Base-by-base conservation (phyloP, 2,797 vertebrate genomes). In the Pteropus rufus region DNA sequence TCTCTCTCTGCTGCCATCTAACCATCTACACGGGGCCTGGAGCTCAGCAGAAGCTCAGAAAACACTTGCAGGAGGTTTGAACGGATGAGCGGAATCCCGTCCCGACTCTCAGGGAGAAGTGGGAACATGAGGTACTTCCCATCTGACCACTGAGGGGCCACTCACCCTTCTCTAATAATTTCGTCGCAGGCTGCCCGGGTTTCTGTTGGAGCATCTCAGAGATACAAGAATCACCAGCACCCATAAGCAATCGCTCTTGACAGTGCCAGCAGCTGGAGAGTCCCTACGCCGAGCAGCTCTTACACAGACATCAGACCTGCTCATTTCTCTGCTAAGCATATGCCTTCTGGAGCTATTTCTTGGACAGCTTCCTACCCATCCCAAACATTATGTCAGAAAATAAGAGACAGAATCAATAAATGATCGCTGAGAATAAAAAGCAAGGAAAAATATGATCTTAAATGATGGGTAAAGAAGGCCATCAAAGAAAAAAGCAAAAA, bases 361-460 rank as follows among this genome's bases (percentile, higher is more conserved):
- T 46, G n/a, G n/a, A 44, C 19, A 2, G 2, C 73, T 39, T 79
- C 79, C 76, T 49, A 75, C 15, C 62, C 54, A 24, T 44, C 49
- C 70, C 72, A 64, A 84, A 82, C 7, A 21, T 46, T 29, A 21
- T 10, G 44, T 79, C 34, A 80, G 82, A 91, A 89, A 77, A 62
- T 16, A 31, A 77, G 73, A 82, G 90, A 88, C 10, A 64, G 49
- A 91, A 80, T 92, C 73, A 49, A 56, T 49, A 77, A 65, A 54
- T 31, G 29, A 95, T 93, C 26, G 19, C 23, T n/a, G 62, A 49
- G 69, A 94, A 60, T 69, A 84, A 56, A 88, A 93, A 75, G 56
- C 12, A 19, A 39, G 41, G n/a, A 12, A 24, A 52, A 64, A 34
- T 2, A 7, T 0, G 1, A 62, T 72, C 39, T 69, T 72, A 26